Percentiles rank a stretch among this genome's conserved stretches.
Evolutionary conservation across 2,797 vertebrate genomes (phyloP).

Genomic region (Parauchenoglanis ngamensis): DNA sequence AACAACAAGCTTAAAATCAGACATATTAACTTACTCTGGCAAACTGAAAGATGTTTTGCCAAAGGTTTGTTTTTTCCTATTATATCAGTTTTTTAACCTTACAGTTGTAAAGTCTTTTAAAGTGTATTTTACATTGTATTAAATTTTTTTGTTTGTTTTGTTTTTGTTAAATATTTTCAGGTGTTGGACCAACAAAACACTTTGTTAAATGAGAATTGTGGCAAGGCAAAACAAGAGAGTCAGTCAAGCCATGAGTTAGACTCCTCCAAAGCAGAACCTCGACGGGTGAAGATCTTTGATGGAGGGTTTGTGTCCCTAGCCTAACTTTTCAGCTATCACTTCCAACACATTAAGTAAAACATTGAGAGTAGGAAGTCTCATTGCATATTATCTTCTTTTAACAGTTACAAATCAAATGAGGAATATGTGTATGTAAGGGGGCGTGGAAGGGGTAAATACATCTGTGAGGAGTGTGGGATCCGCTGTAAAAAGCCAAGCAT

Average conservation of each 20-base stretch:
- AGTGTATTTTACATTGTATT: background rate
- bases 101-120: background rate
- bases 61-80: slow-evolving; percentile 73
- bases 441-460: slow-evolving; percentile 95
- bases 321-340: background rate
- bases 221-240: slow-evolving; percentile 84
- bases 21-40: slow-evolving; percentile 91
- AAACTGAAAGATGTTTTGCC: slow-evolving; percentile 89
- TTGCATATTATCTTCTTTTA: slow-evolving; percentile 21
- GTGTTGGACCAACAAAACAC: slow-evolving; percentile 81
- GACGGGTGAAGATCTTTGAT: slow-evolving; percentile 98
- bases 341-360: background rate
- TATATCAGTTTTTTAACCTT: background rate
- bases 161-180: slow-evolving; percentile 60
- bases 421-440: slow-evolving; percentile 98
- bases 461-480: slow-evolving; percentile 98
- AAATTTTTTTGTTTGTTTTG: background rate
- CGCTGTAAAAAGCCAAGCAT: slow-evolving; percentile 99
- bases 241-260: slow-evolving; percentile 85
- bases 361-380: background rate
- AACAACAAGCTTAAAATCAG: slow-evolving; percentile 83
- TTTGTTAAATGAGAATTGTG: slow-evolving; percentile 78
- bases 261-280: slow-evolving; percentile 85
- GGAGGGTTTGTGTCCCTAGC: slow-evolving; percentile 84
- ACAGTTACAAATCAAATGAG: slow-evolving; percentile 97